Percentiles rank a stretch among this genome's conserved stretches.
Evolutionary conservation across 2,113 vertebrate species (phyloP).

Genomic region (Amphiprion ocellaris): DNA sequence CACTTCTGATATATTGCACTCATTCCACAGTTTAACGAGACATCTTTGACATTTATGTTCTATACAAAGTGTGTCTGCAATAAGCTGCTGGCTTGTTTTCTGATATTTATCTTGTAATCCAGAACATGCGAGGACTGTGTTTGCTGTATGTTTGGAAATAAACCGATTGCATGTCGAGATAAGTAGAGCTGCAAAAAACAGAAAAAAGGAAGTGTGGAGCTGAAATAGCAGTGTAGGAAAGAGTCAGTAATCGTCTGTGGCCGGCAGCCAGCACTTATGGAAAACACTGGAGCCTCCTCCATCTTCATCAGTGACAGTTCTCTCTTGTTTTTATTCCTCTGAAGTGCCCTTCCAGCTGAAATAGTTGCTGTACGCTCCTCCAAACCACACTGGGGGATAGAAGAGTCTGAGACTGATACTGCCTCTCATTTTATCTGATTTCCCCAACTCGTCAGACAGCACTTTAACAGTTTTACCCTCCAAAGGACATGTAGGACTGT

Average conservation of each 20-base stretch:
- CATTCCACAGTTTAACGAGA: too few species aligned
- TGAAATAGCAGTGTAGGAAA: background rate
- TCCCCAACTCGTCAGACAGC: background rate
- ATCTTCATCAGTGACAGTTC: constrained; percentile 53
- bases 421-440: constrained; percentile 26
- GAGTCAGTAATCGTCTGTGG: constrained; percentile 31
- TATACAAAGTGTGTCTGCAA: too few species aligned
- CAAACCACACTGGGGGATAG: constrained; percentile 10
- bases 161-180: background rate
- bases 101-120: too few species aligned
- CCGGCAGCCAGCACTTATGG: constrained; percentile 43
- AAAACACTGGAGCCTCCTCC: constrained; percentile 46
- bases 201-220: background rate
- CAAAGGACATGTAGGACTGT: background rate
- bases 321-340: constrained; percentile 48
- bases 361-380: constrained; percentile 13
- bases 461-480: background rate
- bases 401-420: constrained; percentile 19
- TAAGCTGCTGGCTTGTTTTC: too few species aligned
- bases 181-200: background rate
- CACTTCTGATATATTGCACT: too few species aligned
- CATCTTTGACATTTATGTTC: too few species aligned
- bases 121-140: too few species aligned
- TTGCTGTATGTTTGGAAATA: background rate
- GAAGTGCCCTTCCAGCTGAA: constrained; percentile 48